Conservation (phyloP, 2,888 invertebrate genomes). For the Drosophila imparisetae region DNA sequence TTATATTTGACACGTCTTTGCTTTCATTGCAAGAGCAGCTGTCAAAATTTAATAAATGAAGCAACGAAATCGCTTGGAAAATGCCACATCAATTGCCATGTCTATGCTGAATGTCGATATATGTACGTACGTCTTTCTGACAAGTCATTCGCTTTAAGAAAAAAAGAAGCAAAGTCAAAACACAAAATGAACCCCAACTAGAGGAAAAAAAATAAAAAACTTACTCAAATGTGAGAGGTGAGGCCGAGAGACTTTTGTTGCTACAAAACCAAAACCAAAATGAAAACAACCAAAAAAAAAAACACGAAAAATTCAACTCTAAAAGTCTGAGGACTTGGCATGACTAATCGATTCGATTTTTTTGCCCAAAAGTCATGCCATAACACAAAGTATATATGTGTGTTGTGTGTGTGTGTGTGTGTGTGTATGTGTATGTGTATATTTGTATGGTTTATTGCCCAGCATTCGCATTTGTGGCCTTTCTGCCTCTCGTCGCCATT, state of each 20-base stretch:
- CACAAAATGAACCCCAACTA: slow-evolving; percentile 37
- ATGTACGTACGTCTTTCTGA: slow-evolving; percentile 57
- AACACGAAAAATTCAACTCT: slow-evolving; percentile 32
- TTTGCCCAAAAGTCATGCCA: slow-evolving; percentile 73
- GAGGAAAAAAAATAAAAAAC: slow-evolving; percentile 18
- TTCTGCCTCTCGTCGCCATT: slow-evolving; percentile 15
- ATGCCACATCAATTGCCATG: slow-evolving; percentile 74
- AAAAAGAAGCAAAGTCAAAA: slow-evolving; percentile 7
- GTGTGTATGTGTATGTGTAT: neutral
- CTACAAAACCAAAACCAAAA: slow-evolving; percentile 8
- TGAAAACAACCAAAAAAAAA: neutral
- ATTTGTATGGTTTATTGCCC: slow-evolving; percentile 33
- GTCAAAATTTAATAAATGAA: slow-evolving; percentile 68
- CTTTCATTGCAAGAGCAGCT: slow-evolving; percentile 25
- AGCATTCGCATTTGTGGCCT: slow-evolving; percentile 34
- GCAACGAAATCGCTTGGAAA: slow-evolving; percentile 74
- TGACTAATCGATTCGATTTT: slow-evolving; percentile 80
- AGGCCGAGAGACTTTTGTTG: slow-evolving; percentile 36
- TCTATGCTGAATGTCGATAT: slow-evolving; percentile 59
- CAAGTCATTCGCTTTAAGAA: slow-evolving; percentile 66
- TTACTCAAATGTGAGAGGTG: slow-evolving; percentile 59
- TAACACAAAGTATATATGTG: slow-evolving; percentile 29
- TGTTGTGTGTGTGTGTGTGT: neutral
- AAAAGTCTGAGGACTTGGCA: slow-evolving; percentile 67
- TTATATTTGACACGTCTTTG: slow-evolving; percentile 14